Evolutionary conservation across 2,888 invertebrate species (phyloP), one percentile per base, ranked within the genome.

Genomic region (Conchocele bisecta): DNA sequence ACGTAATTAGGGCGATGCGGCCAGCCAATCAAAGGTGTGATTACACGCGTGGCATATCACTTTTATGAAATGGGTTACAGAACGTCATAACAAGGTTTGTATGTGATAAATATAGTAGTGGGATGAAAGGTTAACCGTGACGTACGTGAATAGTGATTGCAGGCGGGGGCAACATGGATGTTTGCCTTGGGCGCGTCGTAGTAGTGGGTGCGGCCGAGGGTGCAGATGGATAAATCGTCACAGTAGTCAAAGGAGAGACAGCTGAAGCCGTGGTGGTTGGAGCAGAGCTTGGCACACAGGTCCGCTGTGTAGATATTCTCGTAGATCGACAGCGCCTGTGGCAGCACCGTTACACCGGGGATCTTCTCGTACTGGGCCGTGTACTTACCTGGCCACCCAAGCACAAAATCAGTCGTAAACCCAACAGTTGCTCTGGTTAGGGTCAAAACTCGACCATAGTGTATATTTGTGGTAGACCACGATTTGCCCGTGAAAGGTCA

Each of bases 221-320:
- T 84, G 64, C 86, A 86, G 1, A 83, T 79, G 17, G 78, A 75
- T 22, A 86, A 78, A 58, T 81, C 79, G 9, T 71, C 72, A 57
- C 86, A 86, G 61, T 72, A 86, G 65, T 86, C 86, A 56, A 86
- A 86, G 1, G 86, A 86, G 58, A 84, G 83, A 68, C 86, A 86
- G 54, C 54, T 69, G 65, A 85, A 85, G 20, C 75, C 80, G n/a
- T 72, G 69, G 56, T 82, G 83, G 61, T 84, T 81, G 13, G 64
- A 72, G 57, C 86, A 86, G 1, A 86, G 76, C 53, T 82, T 82
- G 33, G 82, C 86, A 57, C 86, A 86, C 53, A 82, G 75, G 59
- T 84, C 84, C 24, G 76, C 72, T 13, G 75, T 59, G 50, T 61
- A 76, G 22, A 86, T 82, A 31, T 79, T 77, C 71, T 86, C 85